phyloP scores from a whole-genome alignment of 2,113 vertebrate genomes.

The Pelusios castaneus region DNA sequence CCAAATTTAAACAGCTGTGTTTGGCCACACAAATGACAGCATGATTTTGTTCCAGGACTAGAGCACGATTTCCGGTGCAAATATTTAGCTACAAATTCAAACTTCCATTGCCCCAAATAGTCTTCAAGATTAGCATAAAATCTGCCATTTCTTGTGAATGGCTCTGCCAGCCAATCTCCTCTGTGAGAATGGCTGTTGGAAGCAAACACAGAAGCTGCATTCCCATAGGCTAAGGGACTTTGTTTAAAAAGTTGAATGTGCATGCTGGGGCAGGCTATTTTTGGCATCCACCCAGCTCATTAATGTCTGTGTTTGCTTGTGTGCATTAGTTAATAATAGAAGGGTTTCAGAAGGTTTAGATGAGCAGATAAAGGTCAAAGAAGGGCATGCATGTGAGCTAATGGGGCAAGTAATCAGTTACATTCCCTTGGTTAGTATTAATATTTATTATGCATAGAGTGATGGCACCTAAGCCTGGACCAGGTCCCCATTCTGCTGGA shows the following conservation, averaged over 20 bases:
- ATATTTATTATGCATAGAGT: not conserved
- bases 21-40: no score
- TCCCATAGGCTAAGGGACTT: not conserved
- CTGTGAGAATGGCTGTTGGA: not conserved
- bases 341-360: not conserved
- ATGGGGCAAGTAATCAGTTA: not conserved
- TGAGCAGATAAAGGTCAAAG: not conserved
- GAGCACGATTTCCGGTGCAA: no score
- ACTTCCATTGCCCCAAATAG: not conserved
- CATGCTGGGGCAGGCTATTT: not conserved
- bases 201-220: not conserved
- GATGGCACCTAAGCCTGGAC: not conserved
- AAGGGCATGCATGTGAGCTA: not conserved
- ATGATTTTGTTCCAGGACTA: no score
- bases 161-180: not conserved
- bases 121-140: not conserved
- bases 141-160: not conserved
- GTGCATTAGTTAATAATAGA: not conserved
- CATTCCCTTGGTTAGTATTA: not conserved
- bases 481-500: not conserved
- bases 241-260: not conserved
- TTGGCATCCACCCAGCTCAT: not conserved
- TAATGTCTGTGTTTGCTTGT: not conserved
- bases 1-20: not conserved
- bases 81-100: not conserved